Percentiles rank a stretch among this genome's conserved stretches.
phyloP scores from a whole-genome alignment of 2,888 invertebrate genomes.

The Orthosia gracilis region DNA sequence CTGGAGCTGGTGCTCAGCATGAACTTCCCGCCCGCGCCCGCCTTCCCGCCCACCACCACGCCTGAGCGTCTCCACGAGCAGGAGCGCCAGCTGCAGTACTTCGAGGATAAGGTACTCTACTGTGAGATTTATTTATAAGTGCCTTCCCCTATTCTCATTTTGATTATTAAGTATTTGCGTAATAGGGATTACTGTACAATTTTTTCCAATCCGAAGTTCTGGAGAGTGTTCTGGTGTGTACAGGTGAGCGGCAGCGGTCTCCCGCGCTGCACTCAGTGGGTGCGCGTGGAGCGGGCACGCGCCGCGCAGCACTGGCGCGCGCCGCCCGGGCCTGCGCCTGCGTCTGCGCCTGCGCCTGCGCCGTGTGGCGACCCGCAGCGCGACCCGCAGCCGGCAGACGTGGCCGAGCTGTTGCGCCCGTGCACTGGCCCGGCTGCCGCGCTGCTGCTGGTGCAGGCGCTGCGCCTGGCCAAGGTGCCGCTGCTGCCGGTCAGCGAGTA shows the following conservation, averaged over 20 bases:
- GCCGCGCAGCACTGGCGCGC: constrained; percentile 92
- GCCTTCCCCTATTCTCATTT: too few species aligned
- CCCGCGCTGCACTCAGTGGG: constrained; percentile 46
- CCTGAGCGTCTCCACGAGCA: constrained; percentile 14
- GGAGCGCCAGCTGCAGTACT: constrained; percentile 55
- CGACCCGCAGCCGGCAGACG: constrained; percentile 93
- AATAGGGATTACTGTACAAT: too few species aligned
- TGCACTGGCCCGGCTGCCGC: constrained; percentile 91
- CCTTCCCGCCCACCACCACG: constrained; percentile 71
- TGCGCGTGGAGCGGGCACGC: constrained; percentile 67
- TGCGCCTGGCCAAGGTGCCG: constrained; percentile 83
- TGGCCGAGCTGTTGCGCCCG: constrained; percentile 93
- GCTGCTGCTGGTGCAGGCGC: constrained; percentile 91
- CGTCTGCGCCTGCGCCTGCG: constrained; percentile 92
- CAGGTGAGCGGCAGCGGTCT: constrained; percentile 33
- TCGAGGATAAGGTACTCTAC: constrained; percentile 66
- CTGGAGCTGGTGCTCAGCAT: constrained; percentile 93
- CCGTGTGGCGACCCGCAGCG: constrained; percentile 90
- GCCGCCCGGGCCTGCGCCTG: constrained; percentile 94
- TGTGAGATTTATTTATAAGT: too few species aligned
- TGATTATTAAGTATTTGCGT: too few species aligned
- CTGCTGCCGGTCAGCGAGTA: constrained; percentile 67
- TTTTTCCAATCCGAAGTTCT: too few species aligned
- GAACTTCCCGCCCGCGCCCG: constrained; percentile 88
- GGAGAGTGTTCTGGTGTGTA: too few species aligned